Evolutionary conservation across 2,888 invertebrate genomes (phyloP), one percentile per base, ranked within the genome.

Genomic region (Drosophila bunnanda): DNA sequence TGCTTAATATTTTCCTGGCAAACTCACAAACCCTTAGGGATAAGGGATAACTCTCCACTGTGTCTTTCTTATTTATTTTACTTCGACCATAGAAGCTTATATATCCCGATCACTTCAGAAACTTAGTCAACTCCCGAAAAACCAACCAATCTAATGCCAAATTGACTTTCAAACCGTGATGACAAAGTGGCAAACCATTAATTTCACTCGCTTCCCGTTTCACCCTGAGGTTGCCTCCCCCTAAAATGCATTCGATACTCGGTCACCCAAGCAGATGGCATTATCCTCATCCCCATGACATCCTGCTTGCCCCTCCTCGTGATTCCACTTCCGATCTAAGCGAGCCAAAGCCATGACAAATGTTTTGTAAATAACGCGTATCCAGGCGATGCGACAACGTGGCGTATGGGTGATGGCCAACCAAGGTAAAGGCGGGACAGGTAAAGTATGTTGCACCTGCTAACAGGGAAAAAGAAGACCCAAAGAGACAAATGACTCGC

Each of bases 331-430:
- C 50, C 48, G 54, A 50, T 62, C 62, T 39, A 54, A 75, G 56
- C 69, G 64, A 78, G 62, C 59, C 81, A 78, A 85, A 78, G 82
- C 80, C 72, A 78, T 85, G 88, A 82, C 85, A 82, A 82, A 88
- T 88, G 85, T 85, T 65, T 78, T 79, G 78, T 80, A 88, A 77
- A 82, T 82, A 87, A 84, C 77, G 79, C 84, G 81, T 74, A 75
- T 77, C 79, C 75, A 78, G 75, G 87, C 71, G 70, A 77, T 75
- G 87, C 66, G 76, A 77, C 85, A 84, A 84, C 74, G 53, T 32
- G 53, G 53, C 52, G 64, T 72, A 78, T 64, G 64, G 65, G 77
- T 60, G 58, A 61, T 46, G 46, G 41, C 53, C 53, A 62, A 60
- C 65, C 62, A 36, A 65, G 64, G 64, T 57, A 68, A 62, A 46